These are phyloP conservation scores for Xenotilapia caudafasciata DNA, from an alignment of 2,113 vertebrate genomes.

Conservation along the genomic window DNA sequence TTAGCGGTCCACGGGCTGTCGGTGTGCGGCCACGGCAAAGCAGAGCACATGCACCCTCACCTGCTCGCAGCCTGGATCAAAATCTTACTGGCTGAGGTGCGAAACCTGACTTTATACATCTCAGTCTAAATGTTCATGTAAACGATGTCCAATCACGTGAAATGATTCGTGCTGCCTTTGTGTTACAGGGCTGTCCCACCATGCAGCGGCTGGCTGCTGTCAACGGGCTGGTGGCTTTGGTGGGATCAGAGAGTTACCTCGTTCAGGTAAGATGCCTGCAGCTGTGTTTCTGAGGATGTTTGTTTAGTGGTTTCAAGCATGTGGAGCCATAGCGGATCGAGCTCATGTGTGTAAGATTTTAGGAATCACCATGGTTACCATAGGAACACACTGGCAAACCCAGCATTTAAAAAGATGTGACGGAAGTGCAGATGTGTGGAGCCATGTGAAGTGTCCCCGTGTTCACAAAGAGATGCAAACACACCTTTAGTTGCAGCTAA, in stretches of 20 bases:
- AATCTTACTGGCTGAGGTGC: constrained; percentile 84
- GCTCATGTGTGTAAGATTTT: too few species aligned
- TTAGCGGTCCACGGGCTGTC: constrained; percentile 83
- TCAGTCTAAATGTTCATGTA: neutral
- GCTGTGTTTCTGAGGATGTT: too few species aligned
- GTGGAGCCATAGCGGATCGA: too few species aligned
- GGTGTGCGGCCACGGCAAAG: constrained; percentile 85
- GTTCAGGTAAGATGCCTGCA: constrained; percentile 75
- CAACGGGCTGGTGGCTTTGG: constrained; percentile 83
- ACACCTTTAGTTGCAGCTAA: neutral
- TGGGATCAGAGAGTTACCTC: constrained; percentile 83
- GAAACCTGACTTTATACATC: rapidly evolving
- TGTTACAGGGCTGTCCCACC: constrained; percentile 83
- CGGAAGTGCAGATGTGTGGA: too few species aligned
- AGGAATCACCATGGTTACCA: too few species aligned
- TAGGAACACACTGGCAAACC: too few species aligned
- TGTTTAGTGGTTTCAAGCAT: too few species aligned
- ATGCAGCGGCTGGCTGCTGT: constrained; percentile 93
- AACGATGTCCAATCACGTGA: rapidly evolving
- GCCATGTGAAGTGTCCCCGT: too few species aligned
- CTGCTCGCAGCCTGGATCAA: constrained; percentile 88
- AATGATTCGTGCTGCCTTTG: neutral
- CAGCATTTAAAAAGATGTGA: too few species aligned
- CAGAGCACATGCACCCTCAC: constrained; percentile 80
- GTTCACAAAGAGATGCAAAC: neutral